Evolutionary conservation across 1,140 invertebrate species (phyloP).

Genomic region (Chelonus insularis): DNA sequence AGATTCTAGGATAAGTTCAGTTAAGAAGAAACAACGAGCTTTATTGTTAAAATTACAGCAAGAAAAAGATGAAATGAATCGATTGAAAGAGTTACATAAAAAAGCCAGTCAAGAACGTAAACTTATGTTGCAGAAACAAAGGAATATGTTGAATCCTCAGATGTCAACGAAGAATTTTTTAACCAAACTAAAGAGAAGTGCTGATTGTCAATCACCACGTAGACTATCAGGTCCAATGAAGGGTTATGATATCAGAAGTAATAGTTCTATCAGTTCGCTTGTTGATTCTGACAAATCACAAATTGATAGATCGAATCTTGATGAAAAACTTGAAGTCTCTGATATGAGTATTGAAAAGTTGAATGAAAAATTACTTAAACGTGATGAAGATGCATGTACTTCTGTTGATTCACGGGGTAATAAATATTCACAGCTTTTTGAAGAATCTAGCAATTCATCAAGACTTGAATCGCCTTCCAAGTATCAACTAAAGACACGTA

Average conservation of each 20-base stretch:
- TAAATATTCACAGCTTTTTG: constrained; percentile 28
- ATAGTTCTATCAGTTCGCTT: constrained; percentile 56
- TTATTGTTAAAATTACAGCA: constrained; percentile 58
- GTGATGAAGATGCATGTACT: constrained; percentile 22
- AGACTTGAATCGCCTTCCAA: constrained; percentile 24
- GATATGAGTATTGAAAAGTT: constrained; percentile 38
- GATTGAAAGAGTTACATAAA: constrained; percentile 55
- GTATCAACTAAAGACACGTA: constrained; percentile 50
- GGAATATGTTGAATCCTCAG: constrained; percentile 58
- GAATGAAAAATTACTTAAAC: constrained; percentile 19
- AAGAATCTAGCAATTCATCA: constrained; percentile 33
- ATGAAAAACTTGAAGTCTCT: constrained; percentile 36
- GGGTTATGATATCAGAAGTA: constrained; percentile 57
- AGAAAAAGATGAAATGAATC: constrained; percentile 63
- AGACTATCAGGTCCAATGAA: constrained; percentile 58
- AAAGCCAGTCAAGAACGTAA: constrained; percentile 58
- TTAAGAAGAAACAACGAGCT: constrained; percentile 63
- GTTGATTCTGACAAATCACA: constrained; percentile 58
- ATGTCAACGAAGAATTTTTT: constrained; percentile 59
- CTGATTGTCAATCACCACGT: constrained; percentile 54
- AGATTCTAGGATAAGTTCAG: constrained; percentile 57
- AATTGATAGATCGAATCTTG: constrained; percentile 48
- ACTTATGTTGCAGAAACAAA: constrained; percentile 55
- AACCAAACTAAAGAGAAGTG: constrained; percentile 55
- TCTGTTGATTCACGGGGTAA: constrained; percentile 31